Evolutionary conservation across 37 sponge, comb jelly and placozoan genomes (phyloP).

Genomic region (Tethya wilhelma): DNA sequence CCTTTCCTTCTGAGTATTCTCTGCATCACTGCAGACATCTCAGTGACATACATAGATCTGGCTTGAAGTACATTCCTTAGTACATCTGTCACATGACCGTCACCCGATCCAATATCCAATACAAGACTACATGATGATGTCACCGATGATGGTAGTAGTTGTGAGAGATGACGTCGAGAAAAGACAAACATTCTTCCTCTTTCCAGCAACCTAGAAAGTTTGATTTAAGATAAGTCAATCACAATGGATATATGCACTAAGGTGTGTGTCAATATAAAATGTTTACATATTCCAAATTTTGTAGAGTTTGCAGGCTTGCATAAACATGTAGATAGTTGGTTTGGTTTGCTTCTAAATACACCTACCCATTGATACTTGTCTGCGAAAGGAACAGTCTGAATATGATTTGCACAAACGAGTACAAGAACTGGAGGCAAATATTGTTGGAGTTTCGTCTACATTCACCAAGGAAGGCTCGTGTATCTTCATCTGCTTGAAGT

Average conservation of each 20-base stretch:
- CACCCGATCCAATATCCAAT: slow-evolving; percentile 82
- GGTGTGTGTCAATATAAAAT: no score
- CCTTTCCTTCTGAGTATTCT: slow-evolving; percentile 43
- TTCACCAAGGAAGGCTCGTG: slow-evolving; percentile 29
- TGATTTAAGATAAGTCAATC: not conserved
- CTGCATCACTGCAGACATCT: slow-evolving; percentile 47
- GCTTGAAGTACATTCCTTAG: slow-evolving; percentile 5
- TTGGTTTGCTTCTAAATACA: not conserved
- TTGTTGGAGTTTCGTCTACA: slow-evolving; percentile 29
- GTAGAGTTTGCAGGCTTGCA: not conserved
- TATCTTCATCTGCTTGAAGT: slow-evolving; percentile 49
- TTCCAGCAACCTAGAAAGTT: slow-evolving; percentile 50
- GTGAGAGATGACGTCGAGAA: slow-evolving; percentile 37
- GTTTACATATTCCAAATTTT: no score
- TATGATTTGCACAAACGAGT: slow-evolving; percentile 22
- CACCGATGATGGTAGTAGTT: not conserved
- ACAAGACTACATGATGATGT: not conserved
- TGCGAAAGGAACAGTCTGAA: slow-evolving; percentile 55
- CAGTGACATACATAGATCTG: slow-evolving; percentile 44
- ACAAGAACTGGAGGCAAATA: slow-evolving; percentile 60
- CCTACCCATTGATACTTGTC: slow-evolving; percentile 73
- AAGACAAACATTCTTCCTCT: slow-evolving; percentile 71
- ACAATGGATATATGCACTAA: not conserved
- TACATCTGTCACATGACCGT: slow-evolving; percentile 65
- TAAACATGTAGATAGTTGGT: not conserved